Conservation (phyloP, 2,888 invertebrate species). For the Cataglyphis livida region DNA sequence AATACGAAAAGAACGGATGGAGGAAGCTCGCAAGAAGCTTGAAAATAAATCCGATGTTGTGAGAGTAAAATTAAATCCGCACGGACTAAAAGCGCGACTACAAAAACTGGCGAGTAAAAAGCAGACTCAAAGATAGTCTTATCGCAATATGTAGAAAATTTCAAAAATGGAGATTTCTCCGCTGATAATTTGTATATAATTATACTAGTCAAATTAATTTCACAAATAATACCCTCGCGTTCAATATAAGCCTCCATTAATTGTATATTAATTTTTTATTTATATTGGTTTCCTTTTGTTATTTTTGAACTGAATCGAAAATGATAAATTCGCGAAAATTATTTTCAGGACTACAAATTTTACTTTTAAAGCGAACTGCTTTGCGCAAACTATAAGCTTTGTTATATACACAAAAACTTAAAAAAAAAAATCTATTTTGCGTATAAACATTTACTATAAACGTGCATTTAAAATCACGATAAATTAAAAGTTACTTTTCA, state of each 20-base stretch:
- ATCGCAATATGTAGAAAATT: neutral
- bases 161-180: neutral
- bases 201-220: conserved; percentile 19
- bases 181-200: neutral
- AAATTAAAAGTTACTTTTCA: neutral
- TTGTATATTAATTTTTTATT: conserved; percentile 35
- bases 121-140: conserved; percentile 43
- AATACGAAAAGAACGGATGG: conserved; percentile 90
- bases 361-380: neutral
- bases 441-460: conserved; percentile 1
- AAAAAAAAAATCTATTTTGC: neutral
- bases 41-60: conserved; percentile 74
- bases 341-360: conserved; percentile 7
- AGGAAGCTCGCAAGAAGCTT: conserved; percentile 76
- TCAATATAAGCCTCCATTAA: neutral
- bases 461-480: neutral
- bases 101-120: conserved; percentile 86
- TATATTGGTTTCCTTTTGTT: neutral
- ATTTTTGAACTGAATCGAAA: conserved; percentile 1
- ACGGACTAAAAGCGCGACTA: conserved; percentile 89
- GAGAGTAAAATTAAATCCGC: conserved; percentile 87
- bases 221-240: neutral
- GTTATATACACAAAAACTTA: neutral
- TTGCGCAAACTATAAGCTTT: neutral
- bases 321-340: neutral